Evolutionary conservation across 2,113 vertebrate genomes (phyloP), one percentile per base, ranked within the genome.

Genomic region (Silurus meridionalis): DNA sequence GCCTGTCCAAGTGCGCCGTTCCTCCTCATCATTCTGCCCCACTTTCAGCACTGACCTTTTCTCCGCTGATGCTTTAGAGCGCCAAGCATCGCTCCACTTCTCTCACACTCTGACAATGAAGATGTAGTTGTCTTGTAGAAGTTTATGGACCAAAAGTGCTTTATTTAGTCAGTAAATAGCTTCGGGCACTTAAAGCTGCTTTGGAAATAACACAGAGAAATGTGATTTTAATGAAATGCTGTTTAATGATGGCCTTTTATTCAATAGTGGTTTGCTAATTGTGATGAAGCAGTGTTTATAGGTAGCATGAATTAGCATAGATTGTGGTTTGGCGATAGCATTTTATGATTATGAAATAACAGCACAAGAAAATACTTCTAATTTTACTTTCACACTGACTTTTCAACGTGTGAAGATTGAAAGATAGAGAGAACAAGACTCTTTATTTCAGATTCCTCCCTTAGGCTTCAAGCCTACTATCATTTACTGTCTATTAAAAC

Each of bases 11-110:
- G 87, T 55, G 37, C 13, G 8, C 57, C 19, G 69, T 82, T 83
- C n/a, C 52, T 50, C 81, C 72, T 74, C 71, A 88, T 86, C 84
- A 86, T 61, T 84, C 82, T 71, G 89, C 85, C 86, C 81, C 69
- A 84, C 77, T 83, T 89, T 86, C 75, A 57, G 66, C 11, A 19
- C 67, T 86, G 82, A 88, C 89, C 86, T 88, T 80, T 88, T 86
- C 81, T 75, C 53, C 78, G 81, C 84, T 81, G 46, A 69, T 83
- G 81, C 83, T 83, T 83, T 67, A 75, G 83, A 71, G 61, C 50
- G 13, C 61, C 50, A 28, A 50, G 86, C 75, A 79, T 85, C 52
- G 61, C 66, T 86, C 82, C 57, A 80, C 82, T 78, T 67, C 75
- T 84, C 71, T 15, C 82, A 28, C 25, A 74, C 55, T 75, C 77